Evolutionary conservation across 1,140 invertebrate genomes (phyloP), one percentile per base, ranked within the genome.

Genomic region (Drosophila albomicans): DNA sequence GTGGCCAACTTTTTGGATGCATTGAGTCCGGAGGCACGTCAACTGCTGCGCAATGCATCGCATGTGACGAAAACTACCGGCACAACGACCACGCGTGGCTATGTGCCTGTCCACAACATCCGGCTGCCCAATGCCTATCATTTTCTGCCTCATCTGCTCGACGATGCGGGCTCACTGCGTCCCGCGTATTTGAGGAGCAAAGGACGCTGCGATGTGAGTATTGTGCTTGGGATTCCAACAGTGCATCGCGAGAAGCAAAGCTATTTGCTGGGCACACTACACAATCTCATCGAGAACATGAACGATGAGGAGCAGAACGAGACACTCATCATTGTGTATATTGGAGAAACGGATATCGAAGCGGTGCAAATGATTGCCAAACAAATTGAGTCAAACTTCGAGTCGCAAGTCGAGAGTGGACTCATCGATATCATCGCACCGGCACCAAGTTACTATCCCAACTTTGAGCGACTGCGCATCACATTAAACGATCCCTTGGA

Each of bases 381-480:
- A 73, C 94, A 96, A 93, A 95, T 98, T 57, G 95, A 97, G 93
- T 94, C 94, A 15, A 94, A 97, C 80, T 98, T 98, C 93, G 94
- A 95, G 15, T 93, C 94, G 35, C 95, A 97, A 79, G 93, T 98
- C 5, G 95, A 97, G 51, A 94, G 93, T 71, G 98, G 98, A 20
- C 93, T 99, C 6, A 95, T 99, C 30, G 98, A 99, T 93, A 95
- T 99, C 7, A 95, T 99, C 65, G 95, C 97, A 1, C 98, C 98
- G 0, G 95, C 97, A 2, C 81, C 95, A 0, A 94, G 95, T 1
- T 99, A 97, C 91, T 99, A 99, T 93, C 98, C 98, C 0, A 95
- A 99, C 92, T 95, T 99, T 62, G 94, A 96, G 35, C 95, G 95
- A 43, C 82, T 98, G 28, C 94, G 95, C 11, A 94, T 95, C 20